Evolutionary conservation across 1,140 invertebrate species (phyloP).

Genomic region (Hyles euphorbiae): DNA sequence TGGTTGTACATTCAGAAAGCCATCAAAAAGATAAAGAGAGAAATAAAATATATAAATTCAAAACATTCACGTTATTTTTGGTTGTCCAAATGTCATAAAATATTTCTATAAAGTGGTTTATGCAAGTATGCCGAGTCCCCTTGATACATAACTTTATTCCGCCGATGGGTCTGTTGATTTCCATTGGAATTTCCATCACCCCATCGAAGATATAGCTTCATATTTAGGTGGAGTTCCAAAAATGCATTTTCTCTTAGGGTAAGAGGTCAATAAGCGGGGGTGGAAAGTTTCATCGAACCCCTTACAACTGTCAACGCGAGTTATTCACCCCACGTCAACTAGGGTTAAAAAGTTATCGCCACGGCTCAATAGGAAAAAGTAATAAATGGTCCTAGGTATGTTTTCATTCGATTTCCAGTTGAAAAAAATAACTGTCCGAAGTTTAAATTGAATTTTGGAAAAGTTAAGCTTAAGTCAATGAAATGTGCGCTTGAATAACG

Average conservation of each 20-base stretch:
- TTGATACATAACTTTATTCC: conserved; percentile 15
- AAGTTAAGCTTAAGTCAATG: background rate
- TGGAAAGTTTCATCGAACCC: conserved; percentile 38
- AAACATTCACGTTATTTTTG: background rate
- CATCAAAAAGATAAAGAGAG: too few relatives aligned
- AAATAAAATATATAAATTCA: too few relatives aligned
- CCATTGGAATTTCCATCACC: conserved; percentile 29
- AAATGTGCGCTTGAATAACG: too few relatives aligned
- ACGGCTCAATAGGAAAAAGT: conserved; percentile 45
- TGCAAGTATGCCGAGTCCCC: conserved; percentile 9
- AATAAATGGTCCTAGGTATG: conserved; percentile 25
- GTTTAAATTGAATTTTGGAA: conserved; percentile 2
- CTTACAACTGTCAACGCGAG: conserved; percentile 60
- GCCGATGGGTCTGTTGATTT: conserved; percentile 27
- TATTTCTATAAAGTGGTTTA: conserved; percentile 15
- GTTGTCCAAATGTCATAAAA: background rate
- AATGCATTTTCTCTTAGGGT: conserved; percentile 41
- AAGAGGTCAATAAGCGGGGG: conserved; percentile 55
- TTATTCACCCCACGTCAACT: conserved; percentile 59
- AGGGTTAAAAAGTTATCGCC: conserved; percentile 62
- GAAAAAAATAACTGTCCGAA: background rate
- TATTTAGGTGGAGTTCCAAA: conserved; percentile 19
- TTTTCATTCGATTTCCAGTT: conserved; percentile 1
- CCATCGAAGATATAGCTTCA: conserved; percentile 30
- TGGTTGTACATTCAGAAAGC: too few relatives aligned